Conservation (phyloP, 2,888 invertebrate species). For the Prostheceraeus crozeri region DNA sequence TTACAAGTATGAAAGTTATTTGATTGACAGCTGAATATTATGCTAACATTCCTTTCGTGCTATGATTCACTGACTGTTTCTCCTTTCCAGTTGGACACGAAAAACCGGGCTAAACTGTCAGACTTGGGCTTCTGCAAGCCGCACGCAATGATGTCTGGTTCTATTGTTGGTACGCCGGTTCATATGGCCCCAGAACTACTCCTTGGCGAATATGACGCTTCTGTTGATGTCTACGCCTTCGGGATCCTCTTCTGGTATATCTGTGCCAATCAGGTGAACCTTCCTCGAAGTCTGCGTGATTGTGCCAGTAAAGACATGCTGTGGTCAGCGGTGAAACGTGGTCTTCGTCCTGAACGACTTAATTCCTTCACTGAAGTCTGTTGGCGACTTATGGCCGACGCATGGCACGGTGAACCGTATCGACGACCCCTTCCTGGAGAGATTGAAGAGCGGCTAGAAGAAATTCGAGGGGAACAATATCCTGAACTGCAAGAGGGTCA, state of each 20-base stretch:
- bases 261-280: slow-evolving; percentile 71
- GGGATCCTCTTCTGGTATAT: slow-evolving; percentile 83
- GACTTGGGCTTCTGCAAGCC: slow-evolving; percentile 83
- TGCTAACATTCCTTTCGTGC: no score
- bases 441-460: no score
- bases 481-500: no score
- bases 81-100: slow-evolving; percentile 66
- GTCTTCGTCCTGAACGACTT: slow-evolving; percentile 71
- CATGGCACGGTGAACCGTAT: slow-evolving; percentile 71
- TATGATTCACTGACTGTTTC: no score
- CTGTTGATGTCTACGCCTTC: slow-evolving; percentile 80
- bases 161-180: slow-evolving; percentile 73
- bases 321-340: slow-evolving; percentile 73
- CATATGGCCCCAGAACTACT: slow-evolving; percentile 85
- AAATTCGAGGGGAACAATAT: no score
- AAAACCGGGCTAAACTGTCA: slow-evolving; percentile 70
- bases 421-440: slow-evolving; percentile 71
- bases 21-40: no score
- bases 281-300: slow-evolving; percentile 72
- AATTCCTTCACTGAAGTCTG: slow-evolving; percentile 69
- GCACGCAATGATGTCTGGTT: slow-evolving; percentile 80
- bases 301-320: slow-evolving; percentile 77
- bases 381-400: slow-evolving; percentile 74
- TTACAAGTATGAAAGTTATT: no score
- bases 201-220: slow-evolving; percentile 70